Base-by-base conservation (phyloP, 2,113 vertebrate genomes). In the Brachionichthys hirsutus region DNA sequence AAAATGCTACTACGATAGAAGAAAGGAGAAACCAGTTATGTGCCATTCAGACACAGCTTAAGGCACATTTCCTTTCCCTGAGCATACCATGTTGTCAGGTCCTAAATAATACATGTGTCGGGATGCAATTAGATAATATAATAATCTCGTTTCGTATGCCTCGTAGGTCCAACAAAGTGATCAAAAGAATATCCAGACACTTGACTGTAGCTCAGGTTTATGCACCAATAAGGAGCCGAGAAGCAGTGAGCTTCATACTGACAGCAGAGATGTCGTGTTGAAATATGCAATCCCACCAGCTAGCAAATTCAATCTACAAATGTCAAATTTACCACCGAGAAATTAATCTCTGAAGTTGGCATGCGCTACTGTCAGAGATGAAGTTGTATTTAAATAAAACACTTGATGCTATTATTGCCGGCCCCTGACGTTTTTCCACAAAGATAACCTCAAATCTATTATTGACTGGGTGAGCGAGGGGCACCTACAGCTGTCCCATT, bases 81-180 rank as follows among this genome's bases (percentile, higher is more conserved):
- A 67, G 24, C 24, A 30, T 67, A 66, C 70, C 45, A 55, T 60
- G 48, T 77, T 87, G 72, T 53, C 61, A 66, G 50, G 14, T 15
- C 1, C 35, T 83, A 73, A 80, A 87, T 82, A 77, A 81, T 64
- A 73, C 54, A 83, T 75, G 45, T 49, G 51, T 61, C 62, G 48
- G 68, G 68, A 75, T 67, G 74, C 67, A 82, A 81, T 85, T 75
- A 78, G 55, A 80, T 83, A 75, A 79, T 87, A 72, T 76, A 70
- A 73, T 84, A 84, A 81, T 77, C 79, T 77, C 73, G 75, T 74
- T 79, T 55, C 53, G 57, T 67, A 80, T 70, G 45, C 59, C 69
- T 54, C 56, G 42, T 60, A 65, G 53, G 48, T 70, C 50, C 75
- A 45, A 20, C 34, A 22, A 41, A 40, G 51, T 41, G 43, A 69